phyloP scores from a whole-genome alignment of 35 echinoderm and acorn worm species.

The Hemicentrotus pulcherrimus region DNA sequence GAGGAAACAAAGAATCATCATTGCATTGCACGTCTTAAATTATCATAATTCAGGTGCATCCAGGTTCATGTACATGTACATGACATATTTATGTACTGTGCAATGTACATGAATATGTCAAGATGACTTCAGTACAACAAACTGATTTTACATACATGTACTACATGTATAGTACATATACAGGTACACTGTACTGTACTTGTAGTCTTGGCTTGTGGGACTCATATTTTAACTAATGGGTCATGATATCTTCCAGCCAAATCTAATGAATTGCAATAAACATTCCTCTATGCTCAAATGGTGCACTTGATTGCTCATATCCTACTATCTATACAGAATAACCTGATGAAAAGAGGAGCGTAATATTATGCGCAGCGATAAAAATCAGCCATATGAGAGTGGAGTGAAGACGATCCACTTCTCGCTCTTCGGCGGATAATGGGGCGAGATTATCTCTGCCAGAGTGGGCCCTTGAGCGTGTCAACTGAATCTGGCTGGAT shows the following conservation, averaged over 20 bases:
- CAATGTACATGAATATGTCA: too few relatives aligned
- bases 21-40: too few relatives aligned
- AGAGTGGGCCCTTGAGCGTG: conserved; percentile 49
- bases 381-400: conserved; percentile 17
- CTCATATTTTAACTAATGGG: neutral
- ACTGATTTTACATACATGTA: neutral
- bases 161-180: too few relatives aligned
- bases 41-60: too few relatives aligned
- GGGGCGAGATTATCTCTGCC: conserved; percentile 45
- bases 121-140: too few relatives aligned
- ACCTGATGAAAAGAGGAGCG: neutral
- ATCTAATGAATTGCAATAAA: neutral
- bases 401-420: conserved; percentile 42
- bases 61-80: too few relatives aligned
- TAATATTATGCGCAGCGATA: conserved; percentile 28
- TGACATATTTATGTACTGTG: too few relatives aligned
- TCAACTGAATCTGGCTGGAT: conserved; percentile 39
- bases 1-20: too few relatives aligned
- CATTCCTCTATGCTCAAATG: conserved; percentile 9
- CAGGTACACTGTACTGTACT: too few relatives aligned
- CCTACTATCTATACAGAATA: neutral
- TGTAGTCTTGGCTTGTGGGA: neutral
- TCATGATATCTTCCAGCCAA: neutral
- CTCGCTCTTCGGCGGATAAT: conserved; percentile 46
- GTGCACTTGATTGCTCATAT: conserved; percentile 4